Conservation (phyloP, 1,140 invertebrate species). For the Sinella curviseta region DNA sequence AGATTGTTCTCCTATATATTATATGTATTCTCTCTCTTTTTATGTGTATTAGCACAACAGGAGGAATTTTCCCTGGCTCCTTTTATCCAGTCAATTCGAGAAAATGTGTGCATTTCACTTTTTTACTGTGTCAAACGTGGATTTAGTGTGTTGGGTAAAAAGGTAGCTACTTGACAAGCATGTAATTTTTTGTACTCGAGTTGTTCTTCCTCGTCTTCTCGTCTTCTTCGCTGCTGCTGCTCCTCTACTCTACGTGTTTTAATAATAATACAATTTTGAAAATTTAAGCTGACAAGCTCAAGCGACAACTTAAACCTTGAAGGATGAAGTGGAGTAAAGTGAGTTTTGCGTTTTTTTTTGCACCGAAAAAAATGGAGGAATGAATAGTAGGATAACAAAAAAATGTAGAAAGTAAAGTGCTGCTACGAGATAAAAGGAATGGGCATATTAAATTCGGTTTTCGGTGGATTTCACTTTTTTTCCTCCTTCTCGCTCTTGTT, state of each 20-base stretch:
- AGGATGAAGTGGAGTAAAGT: background rate
- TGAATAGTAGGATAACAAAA: too few relatives aligned
- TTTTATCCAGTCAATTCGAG: background rate
- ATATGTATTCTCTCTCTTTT: too few relatives aligned
- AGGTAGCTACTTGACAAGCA: background rate
- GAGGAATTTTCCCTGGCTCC: background rate
- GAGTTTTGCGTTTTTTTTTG: background rate
- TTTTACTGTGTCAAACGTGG: background rate
- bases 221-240: too few relatives aligned
- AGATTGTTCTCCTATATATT: background rate
- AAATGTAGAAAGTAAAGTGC: background rate
- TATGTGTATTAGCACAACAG: background rate
- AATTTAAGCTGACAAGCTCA: background rate
- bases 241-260: background rate
- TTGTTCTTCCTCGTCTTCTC: too few relatives aligned
- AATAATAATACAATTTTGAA: background rate
- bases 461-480: background rate
- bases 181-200: background rate
- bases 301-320: background rate
- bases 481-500: background rate
- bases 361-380: background rate
- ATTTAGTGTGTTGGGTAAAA: background rate
- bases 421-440: background rate
- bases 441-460: background rate
- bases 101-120: background rate